Evolutionary conservation across 2,888 invertebrate species (phyloP).

Genomic region (Agrotis clavis): DNA sequence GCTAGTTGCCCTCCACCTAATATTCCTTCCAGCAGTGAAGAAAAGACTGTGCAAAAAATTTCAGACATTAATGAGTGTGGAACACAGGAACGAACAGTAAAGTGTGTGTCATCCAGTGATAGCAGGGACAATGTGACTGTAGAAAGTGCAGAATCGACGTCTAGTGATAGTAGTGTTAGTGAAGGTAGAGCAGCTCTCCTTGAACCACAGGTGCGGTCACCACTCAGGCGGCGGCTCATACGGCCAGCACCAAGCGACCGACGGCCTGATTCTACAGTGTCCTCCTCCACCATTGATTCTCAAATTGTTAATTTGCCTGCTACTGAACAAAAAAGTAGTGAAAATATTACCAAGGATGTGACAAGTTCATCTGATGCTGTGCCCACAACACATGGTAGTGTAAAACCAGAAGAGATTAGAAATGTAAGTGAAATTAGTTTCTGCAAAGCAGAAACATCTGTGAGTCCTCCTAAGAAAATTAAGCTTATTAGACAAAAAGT

Average conservation of each 20-base stretch:
- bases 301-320: constrained; percentile 74
- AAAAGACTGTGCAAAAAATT: constrained; percentile 76
- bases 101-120: constrained; percentile 87
- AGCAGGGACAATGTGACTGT: constrained; percentile 85
- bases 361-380: constrained; percentile 89
- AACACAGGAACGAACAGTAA: constrained; percentile 83
- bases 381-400: constrained; percentile 81
- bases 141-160: constrained; percentile 88
- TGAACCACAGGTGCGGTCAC: constrained; percentile 79
- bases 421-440: constrained; percentile 88
- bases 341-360: constrained; percentile 84
- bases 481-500: constrained; percentile 87
- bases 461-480: constrained; percentile 86
- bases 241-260: constrained; percentile 83
- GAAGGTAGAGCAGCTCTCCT: constrained; percentile 73
- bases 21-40: constrained; percentile 81
- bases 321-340: constrained; percentile 76
- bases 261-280: constrained; percentile 87
- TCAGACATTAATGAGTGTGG: constrained; percentile 79
- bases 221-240: constrained; percentile 82
- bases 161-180: constrained; percentile 87
- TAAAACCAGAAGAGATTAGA: constrained; percentile 86
- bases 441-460: constrained; percentile 89
- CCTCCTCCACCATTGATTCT: constrained; percentile 88
- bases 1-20: constrained; percentile 49